Evolutionary conservation across 2,797 vertebrate species (phyloP).

Genomic region (Gila robusta): DNA sequence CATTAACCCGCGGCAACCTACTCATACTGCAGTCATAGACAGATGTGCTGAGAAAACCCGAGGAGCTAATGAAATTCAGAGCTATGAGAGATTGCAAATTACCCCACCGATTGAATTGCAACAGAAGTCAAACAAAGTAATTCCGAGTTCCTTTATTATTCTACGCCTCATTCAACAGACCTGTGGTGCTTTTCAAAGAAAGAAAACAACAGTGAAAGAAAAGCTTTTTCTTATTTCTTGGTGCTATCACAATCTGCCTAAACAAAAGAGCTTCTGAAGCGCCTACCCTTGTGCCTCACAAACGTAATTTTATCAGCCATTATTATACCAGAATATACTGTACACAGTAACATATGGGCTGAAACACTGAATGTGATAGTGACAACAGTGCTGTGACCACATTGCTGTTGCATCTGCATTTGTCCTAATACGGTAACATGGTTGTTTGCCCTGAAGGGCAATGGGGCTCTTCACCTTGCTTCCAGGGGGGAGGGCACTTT

Average conservation of each 20-base stretch:
- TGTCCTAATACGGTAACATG: constrained; percentile 65
- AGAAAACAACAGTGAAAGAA: constrained; percentile 35
- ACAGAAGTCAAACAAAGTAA: constrained; percentile 60
- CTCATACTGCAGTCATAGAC: constrained; percentile 66
- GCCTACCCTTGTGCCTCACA: constrained; percentile 37
- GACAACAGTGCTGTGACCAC: constrained; percentile 11
- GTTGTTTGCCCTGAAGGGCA: constrained; percentile 74
- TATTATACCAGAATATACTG: not conserved
- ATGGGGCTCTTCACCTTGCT: constrained; percentile 81
- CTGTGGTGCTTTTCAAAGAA: constrained; percentile 41
- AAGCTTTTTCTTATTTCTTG: constrained; percentile 10
- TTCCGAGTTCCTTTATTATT: constrained; percentile 42
- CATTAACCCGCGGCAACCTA: constrained; percentile 77
- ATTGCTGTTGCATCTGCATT: constrained; percentile 66
- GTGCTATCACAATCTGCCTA: not conserved
- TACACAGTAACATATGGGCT: constrained; percentile 56
- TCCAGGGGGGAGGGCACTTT: constrained; percentile 73
- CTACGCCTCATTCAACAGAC: constrained; percentile 43
- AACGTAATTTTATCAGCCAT: constrained; percentile 7
- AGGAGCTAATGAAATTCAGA: constrained; percentile 63
- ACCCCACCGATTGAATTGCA: constrained; percentile 59
- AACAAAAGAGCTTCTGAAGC: constrained; percentile 41
- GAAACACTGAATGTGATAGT: constrained; percentile 67
- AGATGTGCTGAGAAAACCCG: constrained; percentile 44
- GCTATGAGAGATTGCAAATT: constrained; percentile 55